Evolutionary conservation across 2,888 invertebrate species (phyloP), one percentile per base, ranked within the genome.

Genomic region (Smittia aterrima): DNA sequence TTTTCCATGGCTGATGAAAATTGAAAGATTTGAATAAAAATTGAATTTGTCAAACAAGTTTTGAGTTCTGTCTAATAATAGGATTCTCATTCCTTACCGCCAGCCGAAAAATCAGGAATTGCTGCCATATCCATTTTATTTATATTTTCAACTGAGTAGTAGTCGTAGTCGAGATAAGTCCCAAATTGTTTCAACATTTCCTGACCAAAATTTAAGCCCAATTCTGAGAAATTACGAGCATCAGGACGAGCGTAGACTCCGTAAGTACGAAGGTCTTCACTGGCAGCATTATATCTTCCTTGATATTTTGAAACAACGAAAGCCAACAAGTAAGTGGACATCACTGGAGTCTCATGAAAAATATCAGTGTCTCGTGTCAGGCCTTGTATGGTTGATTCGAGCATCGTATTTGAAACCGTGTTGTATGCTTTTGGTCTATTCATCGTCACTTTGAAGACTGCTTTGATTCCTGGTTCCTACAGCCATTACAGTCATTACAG

Each of bases 251-350:
- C 86, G 81, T 88, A 90, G 0, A 94, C 86, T 6, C 88, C 86
- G 75, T 88, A 85, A 18, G 84, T 82, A 0, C 80, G 78, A 7
- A n/a, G n/a, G n/a, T n/a, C n/a, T n/a, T n/a, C n/a, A n/a, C n/a
- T n/a, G n/a, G n/a, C 80, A 0, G 77, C 78, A 0, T 76, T 74
- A 11, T 25, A 78, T 2, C 79, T 77, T n/a, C 79, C 78, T 18
- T 81, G 82, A 0, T 91, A 89, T 78, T 93, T 91, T 18, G 92
- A 92, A 0, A 96, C 87, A 3, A 93, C 85, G 79, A 95, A 90
- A 0, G 95, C 95, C 1, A 95, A 87, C 6, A 95, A 83, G 79
- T 96, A 96, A 0, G 94, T 91, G 0, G 92, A 89, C 92, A 94
- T 93, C 68, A 80, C 81, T 0, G 89, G 88, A 18, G 58, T 58